Conservation (phyloP, 2,797 vertebrate species). For the Dallia pectoralis region DNA sequence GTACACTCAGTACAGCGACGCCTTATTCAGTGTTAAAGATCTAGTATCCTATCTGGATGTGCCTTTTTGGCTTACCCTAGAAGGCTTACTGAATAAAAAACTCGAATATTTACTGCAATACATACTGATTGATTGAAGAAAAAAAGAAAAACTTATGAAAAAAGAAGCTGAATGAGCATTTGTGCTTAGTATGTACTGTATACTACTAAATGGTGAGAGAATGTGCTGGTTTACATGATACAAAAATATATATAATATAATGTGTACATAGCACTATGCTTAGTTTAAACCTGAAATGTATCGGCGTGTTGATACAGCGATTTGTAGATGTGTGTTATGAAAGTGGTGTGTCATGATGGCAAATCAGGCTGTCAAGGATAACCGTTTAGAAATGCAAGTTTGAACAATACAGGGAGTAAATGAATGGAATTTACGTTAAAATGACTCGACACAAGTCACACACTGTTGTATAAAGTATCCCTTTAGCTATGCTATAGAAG, state of each 20-base stretch:
- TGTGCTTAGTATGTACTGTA: conserved; percentile 78
- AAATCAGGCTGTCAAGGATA: conserved; percentile 50
- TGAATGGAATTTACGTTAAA: conserved; percentile 60
- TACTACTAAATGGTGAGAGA: conserved; percentile 78
- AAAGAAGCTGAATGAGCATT: conserved; percentile 67
- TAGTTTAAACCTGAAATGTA: conserved; percentile 76
- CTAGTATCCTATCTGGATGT: conserved; percentile 42
- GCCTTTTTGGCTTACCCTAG: conserved; percentile 46
- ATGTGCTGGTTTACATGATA: conserved; percentile 84
- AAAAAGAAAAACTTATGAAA: conserved; percentile 41
- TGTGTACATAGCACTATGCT: conserved; percentile 82
- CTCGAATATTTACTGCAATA: conserved; percentile 63
- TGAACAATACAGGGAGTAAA: conserved; percentile 64
- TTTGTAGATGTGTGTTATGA: conserved; percentile 55
- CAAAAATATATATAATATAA: conserved; percentile 72
- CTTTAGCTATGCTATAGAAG: conserved; percentile 66
- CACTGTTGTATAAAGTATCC: conserved; percentile 65
- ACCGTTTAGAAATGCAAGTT: conserved; percentile 44
- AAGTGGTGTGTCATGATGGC: conserved; percentile 60
- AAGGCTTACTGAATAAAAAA: conserved; percentile 54
- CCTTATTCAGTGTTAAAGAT: conserved; percentile 75
- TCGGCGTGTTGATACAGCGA: conserved; percentile 41
- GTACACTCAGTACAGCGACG: conserved; percentile 79
- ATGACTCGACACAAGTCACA: conserved; percentile 64
- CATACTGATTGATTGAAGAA: conserved; percentile 64